Base-by-base conservation (phyloP, 2,113 vertebrate species). In the Hemichromis elongatus region DNA sequence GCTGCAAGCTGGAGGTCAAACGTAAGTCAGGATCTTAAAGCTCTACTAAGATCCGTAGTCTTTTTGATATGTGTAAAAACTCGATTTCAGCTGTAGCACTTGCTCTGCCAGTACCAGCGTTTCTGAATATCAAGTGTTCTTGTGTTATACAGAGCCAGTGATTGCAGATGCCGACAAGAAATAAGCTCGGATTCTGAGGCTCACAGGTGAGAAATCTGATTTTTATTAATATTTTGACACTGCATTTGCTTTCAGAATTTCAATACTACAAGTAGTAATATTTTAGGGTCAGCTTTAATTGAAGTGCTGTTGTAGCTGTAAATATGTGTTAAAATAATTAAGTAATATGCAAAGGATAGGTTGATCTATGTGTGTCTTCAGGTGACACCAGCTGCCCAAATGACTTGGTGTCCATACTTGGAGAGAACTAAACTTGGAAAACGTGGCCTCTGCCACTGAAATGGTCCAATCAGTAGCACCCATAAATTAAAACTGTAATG, bases 1-100 rank as follows among this genome's bases (percentile, higher is more conserved):
- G 96, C 93, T 99, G 99, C 96, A 97, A 94, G 82, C 95, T 99
- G 88, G 97, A 98, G 86, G 96, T 99, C 92, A 99, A 97, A 97
- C 97, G 99, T 99, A 92, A 95, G 96, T 95, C 14, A 11, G 5
- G 7, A 21, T 12, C 14, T 59, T 19, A 6, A 52, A 61, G 40
- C 53, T 13, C 1, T 0, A 52, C 0, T 13, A 14, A 19, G 9
- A 28, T 21, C 37, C 18, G 1, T n/a, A 19, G 70, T 5, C 2
- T 1, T 30, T 75, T 75, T 47, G 16, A 50, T 75, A 19, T 75
- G 26, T 75, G 18, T 70, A 19, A 30, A 12, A 24, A 9, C 3
- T 50, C 10, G 47, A 26, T 26, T 21, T 16, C 13, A 30, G 8
- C 40, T 45, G 14, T n/a, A 13, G 18, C 6, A 13, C 13, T 53